Percentiles rank a stretch among this genome's conserved stretches.
Evolutionary conservation across 2,888 invertebrate genomes (phyloP).

Genomic region (Unio delphinus): DNA sequence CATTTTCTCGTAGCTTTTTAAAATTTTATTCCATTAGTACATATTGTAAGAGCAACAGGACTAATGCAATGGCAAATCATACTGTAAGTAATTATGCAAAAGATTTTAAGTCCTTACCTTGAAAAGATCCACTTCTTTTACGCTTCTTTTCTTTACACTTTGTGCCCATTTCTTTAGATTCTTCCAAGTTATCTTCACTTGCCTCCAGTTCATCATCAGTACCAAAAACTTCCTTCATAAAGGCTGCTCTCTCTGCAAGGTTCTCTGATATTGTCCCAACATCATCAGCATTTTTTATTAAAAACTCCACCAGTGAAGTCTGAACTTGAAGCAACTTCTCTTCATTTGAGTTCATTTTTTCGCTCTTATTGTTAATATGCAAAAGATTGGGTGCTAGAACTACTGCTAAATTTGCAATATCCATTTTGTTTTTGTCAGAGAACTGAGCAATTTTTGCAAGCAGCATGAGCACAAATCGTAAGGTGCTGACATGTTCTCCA

Average conservation of each 20-base stretch:
- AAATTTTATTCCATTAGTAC: no score
- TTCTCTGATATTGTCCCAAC: slow-evolving; percentile 83
- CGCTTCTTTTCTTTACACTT: slow-evolving; percentile 77
- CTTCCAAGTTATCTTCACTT: slow-evolving; percentile 65
- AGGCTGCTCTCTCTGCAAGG: slow-evolving; percentile 72
- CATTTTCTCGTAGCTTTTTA: no score
- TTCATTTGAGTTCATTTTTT: slow-evolving; percentile 64
- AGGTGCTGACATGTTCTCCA: slow-evolving; percentile 82
- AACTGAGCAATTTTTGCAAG: slow-evolving; percentile 80
- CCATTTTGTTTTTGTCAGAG: slow-evolving; percentile 86
- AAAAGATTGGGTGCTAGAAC: slow-evolving; percentile 90
- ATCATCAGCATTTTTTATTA: slow-evolving; percentile 83
- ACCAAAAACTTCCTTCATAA: slow-evolving; percentile 59
- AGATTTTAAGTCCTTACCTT: slow-evolving; percentile 74
- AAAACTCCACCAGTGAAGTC: slow-evolving; percentile 75
- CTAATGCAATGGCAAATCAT: no score
- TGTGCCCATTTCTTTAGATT: slow-evolving; percentile 65
- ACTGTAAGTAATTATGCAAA: no score
- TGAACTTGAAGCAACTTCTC: slow-evolving; percentile 65
- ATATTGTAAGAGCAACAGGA: no score
- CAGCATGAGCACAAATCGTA: slow-evolving; percentile 85
- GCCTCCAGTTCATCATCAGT: slow-evolving; percentile 64
- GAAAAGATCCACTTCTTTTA: slow-evolving; percentile 88
- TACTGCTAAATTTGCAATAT: slow-evolving; percentile 85
- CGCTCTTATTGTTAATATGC: slow-evolving; percentile 77